Conservation (phyloP, 2,888 invertebrate species). For the Sminthurinus aureus region DNA sequence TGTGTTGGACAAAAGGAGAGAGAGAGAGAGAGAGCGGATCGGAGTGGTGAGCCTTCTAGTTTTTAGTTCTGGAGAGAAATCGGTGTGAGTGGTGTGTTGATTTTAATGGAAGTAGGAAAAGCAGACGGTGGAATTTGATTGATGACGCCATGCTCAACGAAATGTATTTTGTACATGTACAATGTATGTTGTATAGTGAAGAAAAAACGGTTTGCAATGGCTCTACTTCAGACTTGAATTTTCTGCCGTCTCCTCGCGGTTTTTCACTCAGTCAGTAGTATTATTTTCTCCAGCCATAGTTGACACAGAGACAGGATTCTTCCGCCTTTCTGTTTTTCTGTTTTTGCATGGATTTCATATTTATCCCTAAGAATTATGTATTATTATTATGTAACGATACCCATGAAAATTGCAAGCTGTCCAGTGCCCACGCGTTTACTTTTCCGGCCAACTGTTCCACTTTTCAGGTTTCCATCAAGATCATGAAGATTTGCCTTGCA, state of each 20-base stretch:
- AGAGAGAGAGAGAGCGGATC: not conserved
- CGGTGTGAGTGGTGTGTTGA: not conserved
- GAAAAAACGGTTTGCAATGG: not conserved
- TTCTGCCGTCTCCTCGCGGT: not conserved
- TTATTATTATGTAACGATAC: not conserved
- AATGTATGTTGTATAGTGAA: not conserved
- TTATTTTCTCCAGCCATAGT: no score
- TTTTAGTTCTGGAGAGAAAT: not conserved
- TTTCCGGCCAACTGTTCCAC: not conserved
- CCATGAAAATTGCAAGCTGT: not conserved
- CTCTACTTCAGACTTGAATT: not conserved
- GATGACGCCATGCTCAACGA: conserved; percentile 16
- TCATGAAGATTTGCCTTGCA: conserved; percentile 1
- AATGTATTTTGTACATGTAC: not conserved
- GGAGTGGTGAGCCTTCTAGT: not conserved
- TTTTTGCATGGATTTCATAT: not conserved
- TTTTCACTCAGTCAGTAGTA: not conserved
- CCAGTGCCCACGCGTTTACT: not conserved
- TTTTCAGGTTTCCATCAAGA: no score
- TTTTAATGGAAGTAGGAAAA: conserved; percentile 38
- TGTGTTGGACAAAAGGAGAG: not conserved
- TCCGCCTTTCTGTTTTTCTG: not conserved
- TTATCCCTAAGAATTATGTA: not conserved
- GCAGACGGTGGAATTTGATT: conserved; percentile 33
- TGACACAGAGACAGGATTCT: no score